Evolutionary conservation across 2,113 vertebrate genomes (phyloP).

Genomic region (Odobenus rosmarus): DNA sequence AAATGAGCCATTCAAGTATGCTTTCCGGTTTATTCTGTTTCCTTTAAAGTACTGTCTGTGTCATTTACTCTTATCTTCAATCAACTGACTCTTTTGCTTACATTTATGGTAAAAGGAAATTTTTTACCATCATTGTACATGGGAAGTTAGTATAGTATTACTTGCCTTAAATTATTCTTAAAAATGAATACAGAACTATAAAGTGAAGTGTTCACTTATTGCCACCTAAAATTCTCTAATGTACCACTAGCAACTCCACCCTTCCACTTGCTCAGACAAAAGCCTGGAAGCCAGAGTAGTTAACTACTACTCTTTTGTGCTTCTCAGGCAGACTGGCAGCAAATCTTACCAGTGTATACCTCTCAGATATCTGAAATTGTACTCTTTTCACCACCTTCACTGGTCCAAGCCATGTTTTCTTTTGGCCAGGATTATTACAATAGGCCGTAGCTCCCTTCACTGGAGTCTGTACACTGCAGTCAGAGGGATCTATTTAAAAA

Average conservation of each 20-base stretch:
- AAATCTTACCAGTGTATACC: neutral
- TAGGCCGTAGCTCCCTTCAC: neutral
- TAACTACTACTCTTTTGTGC: neutral
- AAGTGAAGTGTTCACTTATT: neutral
- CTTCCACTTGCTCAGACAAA: neutral
- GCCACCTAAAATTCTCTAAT: neutral
- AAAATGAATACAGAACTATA: neutral
- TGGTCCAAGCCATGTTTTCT: neutral
- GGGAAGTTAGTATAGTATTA: neutral
- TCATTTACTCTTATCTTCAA: neutral
- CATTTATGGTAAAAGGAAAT: conserved; percentile 27
- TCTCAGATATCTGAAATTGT: neutral
- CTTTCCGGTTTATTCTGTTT: neutral
- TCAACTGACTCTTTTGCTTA: neutral
- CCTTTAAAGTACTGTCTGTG: neutral
- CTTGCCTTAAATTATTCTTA: neutral
- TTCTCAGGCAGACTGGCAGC: neutral
- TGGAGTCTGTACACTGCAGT: neutral
- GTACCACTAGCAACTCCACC: neutral
- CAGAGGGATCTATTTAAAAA: neutral
- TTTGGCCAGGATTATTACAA: neutral
- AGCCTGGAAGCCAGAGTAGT: neutral
- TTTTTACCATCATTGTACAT: neutral
- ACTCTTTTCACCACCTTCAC: neutral
- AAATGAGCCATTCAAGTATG: neutral